A percentile compares a stretch with the other conserved stretches of the same genome.
Evolutionary conservation across 2,797 vertebrate species (phyloP).

Genomic region (Acipenser ruthenus): DNA sequence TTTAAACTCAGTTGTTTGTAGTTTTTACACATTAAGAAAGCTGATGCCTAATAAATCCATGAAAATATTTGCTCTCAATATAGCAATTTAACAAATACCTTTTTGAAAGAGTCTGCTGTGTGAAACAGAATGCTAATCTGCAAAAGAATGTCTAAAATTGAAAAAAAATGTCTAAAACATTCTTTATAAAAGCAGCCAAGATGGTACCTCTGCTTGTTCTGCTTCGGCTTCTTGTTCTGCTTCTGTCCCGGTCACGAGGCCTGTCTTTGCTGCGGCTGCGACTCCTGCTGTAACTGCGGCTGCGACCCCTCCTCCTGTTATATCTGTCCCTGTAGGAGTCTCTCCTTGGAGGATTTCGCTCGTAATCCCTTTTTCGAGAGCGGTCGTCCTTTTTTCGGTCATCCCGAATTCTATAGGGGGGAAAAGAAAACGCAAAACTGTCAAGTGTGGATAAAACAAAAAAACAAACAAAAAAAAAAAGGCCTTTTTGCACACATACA

Average conservation of each 20-base stretch:
- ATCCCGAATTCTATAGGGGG: constrained; percentile 71
- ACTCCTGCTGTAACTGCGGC: constrained; percentile 86
- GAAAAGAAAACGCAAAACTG: neutral
- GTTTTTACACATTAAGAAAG: no score
- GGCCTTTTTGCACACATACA: no score
- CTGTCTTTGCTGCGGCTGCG: constrained; percentile 57
- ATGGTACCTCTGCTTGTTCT: constrained; percentile 69
- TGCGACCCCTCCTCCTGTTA: constrained; percentile 84
- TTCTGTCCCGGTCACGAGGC: constrained; percentile 25
- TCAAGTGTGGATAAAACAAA: no score
- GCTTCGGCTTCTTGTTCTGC: constrained; percentile 66
- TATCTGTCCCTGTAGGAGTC: constrained; percentile 93
- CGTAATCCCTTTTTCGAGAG: constrained; percentile 88
- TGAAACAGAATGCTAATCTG: no score
- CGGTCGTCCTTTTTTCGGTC: constrained; percentile 94
- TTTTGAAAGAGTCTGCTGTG: no score
- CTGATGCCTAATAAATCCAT: no score
- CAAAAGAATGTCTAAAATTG: neutral
- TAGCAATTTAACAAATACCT: no score
- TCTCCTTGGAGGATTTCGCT: constrained; percentile 78
- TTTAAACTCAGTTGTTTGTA: no score
- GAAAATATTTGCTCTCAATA: no score
- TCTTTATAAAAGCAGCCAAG: no score
- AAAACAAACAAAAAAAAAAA: no score
- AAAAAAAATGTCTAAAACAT: neutral